Evolutionary conservation across 1,140 invertebrate species (phyloP), one percentile per base, ranked within the genome.

Genomic region (Pinna nobilis): DNA sequence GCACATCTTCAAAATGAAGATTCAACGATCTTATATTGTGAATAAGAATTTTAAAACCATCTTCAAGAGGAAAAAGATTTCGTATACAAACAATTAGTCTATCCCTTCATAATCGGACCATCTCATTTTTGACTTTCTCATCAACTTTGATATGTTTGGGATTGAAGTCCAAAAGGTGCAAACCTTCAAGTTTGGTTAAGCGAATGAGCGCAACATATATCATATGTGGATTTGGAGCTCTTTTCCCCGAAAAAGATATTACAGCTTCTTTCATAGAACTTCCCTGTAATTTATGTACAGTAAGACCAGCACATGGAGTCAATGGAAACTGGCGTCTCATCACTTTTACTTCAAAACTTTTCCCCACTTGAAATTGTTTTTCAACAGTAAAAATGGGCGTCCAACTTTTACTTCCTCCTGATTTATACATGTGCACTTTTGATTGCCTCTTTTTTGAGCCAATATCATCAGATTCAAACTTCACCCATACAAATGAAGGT

Each of bases 321-420:
- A 74, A 23, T 44, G 71, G 71, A 60, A 68, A 74, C 44, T 74
- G 71, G 25, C 64, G 64, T 60, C 71, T 44, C 15, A 60, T 61
- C 18, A 74, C 64, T 67, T 39, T 28, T 11, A 59, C 25, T 50
- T 67, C 64, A 11, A 49, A 35, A 20, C 15, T 60, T 57, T 50
- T 74, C 7, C 64, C 63, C 9, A 68, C 49, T 50, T 68, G 63
- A 61, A 74, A 67, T 61, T 74, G 30, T 33, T 53, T 68, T 13
- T 66, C 37, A 23, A 74, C 55, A 30, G 2, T 59, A 37, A 57
- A 30, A 47, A 74, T 74, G 2, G 73, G 73, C 28, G 65, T 68
- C 57, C 73, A 75, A n/a, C 32, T 50, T 64, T 35, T 70, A 50
- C 65, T 15, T n/a, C 65, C 60, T 3, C 53, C n/a, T 60, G 44